Evolutionary conservation across 2,113 vertebrate genomes (phyloP).

Genomic region (Cryptoleucopteryx plumbea): DNA sequence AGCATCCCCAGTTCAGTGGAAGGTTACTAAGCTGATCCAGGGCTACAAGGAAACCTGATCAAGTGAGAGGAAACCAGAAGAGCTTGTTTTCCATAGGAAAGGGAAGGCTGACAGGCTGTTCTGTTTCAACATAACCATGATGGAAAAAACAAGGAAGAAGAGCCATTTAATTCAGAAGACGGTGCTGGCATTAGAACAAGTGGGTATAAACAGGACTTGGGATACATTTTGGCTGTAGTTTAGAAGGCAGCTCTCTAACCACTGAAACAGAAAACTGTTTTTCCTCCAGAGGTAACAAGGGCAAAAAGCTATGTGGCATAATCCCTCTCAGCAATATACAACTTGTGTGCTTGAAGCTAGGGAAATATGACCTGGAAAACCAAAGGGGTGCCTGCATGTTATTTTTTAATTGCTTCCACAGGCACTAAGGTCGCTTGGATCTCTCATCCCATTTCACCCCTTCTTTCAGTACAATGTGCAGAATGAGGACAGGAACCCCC

Average conservation of each 20-base stretch:
- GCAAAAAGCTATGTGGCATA: background rate
- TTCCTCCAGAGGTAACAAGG: background rate
- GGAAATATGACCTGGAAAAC: background rate
- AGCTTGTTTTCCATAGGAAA: constrained; percentile 42
- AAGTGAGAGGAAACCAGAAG: constrained; percentile 41
- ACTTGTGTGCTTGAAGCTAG: background rate
- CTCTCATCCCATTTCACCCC: background rate
- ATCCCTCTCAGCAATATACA: background rate
- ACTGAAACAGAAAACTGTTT: background rate
- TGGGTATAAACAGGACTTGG: background rate
- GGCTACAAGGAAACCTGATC: constrained; percentile 28
- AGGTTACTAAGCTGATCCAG: constrained; percentile 8
- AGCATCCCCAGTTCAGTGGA: background rate
- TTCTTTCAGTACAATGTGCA: background rate
- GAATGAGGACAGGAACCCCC: fast-evolving
- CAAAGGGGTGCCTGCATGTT: background rate
- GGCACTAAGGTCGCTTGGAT: background rate
- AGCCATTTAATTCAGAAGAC: background rate
- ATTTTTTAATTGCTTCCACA: background rate
- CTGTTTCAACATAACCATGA: constrained; percentile 40
- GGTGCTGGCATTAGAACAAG: background rate
- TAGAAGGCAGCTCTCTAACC: background rate
- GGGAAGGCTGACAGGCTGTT: constrained; percentile 20
- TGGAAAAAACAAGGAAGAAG: constrained; percentile 43
- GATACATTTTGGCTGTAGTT: background rate